Evolutionary conservation across 1,140 invertebrate genomes (phyloP).

Genomic region (Drosophila equinoxialis): DNA sequence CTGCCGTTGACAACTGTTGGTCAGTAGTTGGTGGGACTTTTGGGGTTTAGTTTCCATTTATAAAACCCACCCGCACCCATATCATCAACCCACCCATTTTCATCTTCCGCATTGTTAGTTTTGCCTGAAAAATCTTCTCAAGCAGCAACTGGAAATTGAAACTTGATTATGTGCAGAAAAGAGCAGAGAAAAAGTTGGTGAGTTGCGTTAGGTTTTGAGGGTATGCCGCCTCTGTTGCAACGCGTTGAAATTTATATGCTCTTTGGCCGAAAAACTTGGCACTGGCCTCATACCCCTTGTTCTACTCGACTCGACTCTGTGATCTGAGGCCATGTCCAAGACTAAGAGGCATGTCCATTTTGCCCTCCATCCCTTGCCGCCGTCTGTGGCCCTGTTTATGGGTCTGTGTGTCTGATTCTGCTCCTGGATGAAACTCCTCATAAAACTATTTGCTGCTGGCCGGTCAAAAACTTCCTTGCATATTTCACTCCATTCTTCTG

Average conservation of each 20-base stretch:
- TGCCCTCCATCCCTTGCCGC: neutral
- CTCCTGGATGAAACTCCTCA: slow-evolving; percentile 45
- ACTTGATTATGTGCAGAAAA: slow-evolving; percentile 78
- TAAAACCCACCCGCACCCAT: slow-evolving; percentile 4
- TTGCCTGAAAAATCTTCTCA: slow-evolving; percentile 47
- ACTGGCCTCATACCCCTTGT: slow-evolving; percentile 16
- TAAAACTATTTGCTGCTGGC: slow-evolving; percentile 65
- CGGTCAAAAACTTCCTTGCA: slow-evolving; percentile 68
- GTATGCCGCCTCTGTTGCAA: slow-evolving; percentile 29
- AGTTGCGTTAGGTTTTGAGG: neutral
- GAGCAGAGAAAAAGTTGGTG: slow-evolving; percentile 55
- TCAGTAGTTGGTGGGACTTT: slow-evolving; percentile 29
- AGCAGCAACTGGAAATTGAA: slow-evolving; percentile 76
- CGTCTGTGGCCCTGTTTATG: neutral
- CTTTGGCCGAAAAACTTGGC: slow-evolving; percentile 70
- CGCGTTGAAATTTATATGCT: slow-evolving; percentile 75
- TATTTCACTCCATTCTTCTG: slow-evolving; percentile 35
- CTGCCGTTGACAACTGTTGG: slow-evolving; percentile 69
- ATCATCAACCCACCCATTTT: neutral
- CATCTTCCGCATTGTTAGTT: slow-evolving; percentile 69
- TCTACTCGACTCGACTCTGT: neutral
- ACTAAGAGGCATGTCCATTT: slow-evolving; percentile 11
- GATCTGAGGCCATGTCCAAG: slow-evolving; percentile 21
- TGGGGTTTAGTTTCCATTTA: slow-evolving; percentile 18
- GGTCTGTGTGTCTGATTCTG: slow-evolving; percentile 5